Base-by-base conservation (phyloP, 1,140 invertebrate genomes). In the Calephelis virginiensis region DNA sequence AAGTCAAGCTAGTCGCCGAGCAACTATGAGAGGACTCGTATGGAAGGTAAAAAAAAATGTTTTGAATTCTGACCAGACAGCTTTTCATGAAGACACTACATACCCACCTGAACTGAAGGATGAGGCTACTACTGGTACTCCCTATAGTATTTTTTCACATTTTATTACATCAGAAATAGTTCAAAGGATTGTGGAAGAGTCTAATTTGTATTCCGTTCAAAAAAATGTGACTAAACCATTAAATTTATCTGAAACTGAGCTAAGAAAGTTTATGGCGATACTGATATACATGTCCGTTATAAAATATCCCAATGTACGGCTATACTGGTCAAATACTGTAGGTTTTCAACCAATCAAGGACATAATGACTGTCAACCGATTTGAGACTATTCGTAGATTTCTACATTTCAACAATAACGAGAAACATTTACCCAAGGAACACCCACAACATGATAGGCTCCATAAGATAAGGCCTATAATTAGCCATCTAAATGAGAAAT, bases 341-440 rank as follows among this genome's bases (percentile, higher is more conserved):
- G 43, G 43, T 45, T 45, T 45, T 45, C 56, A 71, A 69, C 73
- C 74, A 68, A 74, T 77, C 63, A 75, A 74, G 59, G 53, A 73
- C 28, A 72, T 64, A 72, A 77, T 80, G 73, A 70, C 75, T 64
- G 69, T 74, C 65, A 81, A 78, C 71, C 53, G 69, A 76, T 79
- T 81, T 77, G 75, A 81, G 70, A 78, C 66, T 63, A 77, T 77
- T 73, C 69, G 70, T 61, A 74, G 63, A 69, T 71, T 70, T 66
- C 69, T 81, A 64, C 76, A 78, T 72, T 75, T 80, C 67, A 75
- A 75, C n/a, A n/a, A n/a, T 66, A 78, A 80, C 49, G 68, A 76
- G 47, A 72, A 72, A 69, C 74, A 76, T 74, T 70, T 73, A 67
- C 71, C 71, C 65, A 81, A 74, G 64, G 75, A 71, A 72, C 73